Evolutionary conservation across 1,140 invertebrate species (phyloP), one percentile per base, ranked within the genome.

Genomic region (Drosophila sproati): DNA sequence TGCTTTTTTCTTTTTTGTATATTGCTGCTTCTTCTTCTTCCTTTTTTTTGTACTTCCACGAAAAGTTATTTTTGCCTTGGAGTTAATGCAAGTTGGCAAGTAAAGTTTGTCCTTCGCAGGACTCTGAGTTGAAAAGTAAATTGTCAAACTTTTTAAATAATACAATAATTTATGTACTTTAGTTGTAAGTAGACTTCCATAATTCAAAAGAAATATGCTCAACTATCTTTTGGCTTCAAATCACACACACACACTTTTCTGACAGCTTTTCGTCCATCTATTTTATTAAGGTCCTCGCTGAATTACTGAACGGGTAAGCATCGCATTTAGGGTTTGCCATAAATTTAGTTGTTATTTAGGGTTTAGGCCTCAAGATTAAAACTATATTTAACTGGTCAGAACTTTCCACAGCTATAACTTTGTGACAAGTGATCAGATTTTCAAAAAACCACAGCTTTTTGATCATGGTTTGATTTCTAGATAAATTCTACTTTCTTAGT

Each of bases 71-170:
- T 64, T 64, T 34, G 20, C 28, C 29, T 3, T 32, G 5, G 31
- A 8, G 10, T 6, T 47, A 29, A 47, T 48, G 28, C 5, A 47
- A 20, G 28, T 34, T 60, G 10, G n/a, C 29, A 39, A 12, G 4
- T 28, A 47, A 47, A 45, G 10, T 60, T 60, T 60, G 41, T 45
- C 29, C 31, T 43, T 35, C 7, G 12, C 54, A 8, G 34, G 12
- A 41, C 34, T 56, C 37, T 28, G 31, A 43, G 39, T 50, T 50
- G 10, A 10, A 31, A 52, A 52, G n/a, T 52, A 35, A 52, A 35
- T 52, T 32, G 10, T 34, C 2, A 32, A 52, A 52, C 51, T 52
- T 52, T 31, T 12, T 43, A 57, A 57, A 31, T 57, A 5, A 43
- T 32, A 32, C 2, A 32, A 10, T n/a, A n/a, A 31, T 39, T 43